A percentile compares a stretch with the other conserved stretches of the same genome.
These are phyloP conservation scores for Diabrotica balteata DNA, from an alignment of 2,888 invertebrate species.

Conservation along the genomic window DNA sequence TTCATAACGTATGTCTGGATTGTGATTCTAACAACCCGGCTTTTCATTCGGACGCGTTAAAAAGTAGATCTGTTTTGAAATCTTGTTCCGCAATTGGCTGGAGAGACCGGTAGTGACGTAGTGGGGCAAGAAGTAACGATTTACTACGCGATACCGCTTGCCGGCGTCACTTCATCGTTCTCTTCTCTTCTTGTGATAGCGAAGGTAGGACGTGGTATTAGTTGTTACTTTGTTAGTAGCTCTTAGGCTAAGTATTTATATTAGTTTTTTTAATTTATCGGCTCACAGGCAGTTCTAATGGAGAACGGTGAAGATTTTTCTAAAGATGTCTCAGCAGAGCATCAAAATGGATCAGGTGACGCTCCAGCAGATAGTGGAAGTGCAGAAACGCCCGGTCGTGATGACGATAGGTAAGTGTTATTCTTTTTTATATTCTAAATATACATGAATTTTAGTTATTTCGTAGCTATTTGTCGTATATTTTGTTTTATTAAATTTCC, in stretches of 20 bases:
- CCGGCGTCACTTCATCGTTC: conserved; percentile 38
- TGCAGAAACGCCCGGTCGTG: conserved; percentile 78
- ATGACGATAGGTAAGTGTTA: conserved; percentile 77
- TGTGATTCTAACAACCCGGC: not conserved
- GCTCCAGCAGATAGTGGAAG: conserved; percentile 73
- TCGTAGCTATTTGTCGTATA: conserved; percentile 24
- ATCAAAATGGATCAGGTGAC: conserved; percentile 68
- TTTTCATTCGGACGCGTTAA: conserved; percentile 25
- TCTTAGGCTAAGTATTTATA: conserved; percentile 29
- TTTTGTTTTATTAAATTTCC: conserved; percentile 4
- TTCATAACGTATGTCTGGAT: too few relatives aligned
- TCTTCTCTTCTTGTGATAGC: conserved; percentile 53
- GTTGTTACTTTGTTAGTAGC: conserved; percentile 23
- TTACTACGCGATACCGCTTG: conserved; percentile 19
- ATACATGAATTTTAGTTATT: conserved; percentile 12
- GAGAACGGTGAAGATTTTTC: conserved; percentile 82
- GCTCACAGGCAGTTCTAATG: conserved; percentile 72
- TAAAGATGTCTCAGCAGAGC: conserved; percentile 71
- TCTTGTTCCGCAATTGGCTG: conserved; percentile 28
- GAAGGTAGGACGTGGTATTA: conserved; percentile 51
- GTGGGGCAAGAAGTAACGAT: conserved; percentile 25
- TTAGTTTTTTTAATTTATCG: conserved; percentile 56
- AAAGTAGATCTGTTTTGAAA: conserved; percentile 35
- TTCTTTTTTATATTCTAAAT: conserved; percentile 6
- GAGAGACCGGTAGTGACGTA: conserved; percentile 20